These are phyloP conservation scores for Girardinichthys multiradiatus DNA, from an alignment of 2,113 vertebrate species.

Conservation along the genomic window DNA sequence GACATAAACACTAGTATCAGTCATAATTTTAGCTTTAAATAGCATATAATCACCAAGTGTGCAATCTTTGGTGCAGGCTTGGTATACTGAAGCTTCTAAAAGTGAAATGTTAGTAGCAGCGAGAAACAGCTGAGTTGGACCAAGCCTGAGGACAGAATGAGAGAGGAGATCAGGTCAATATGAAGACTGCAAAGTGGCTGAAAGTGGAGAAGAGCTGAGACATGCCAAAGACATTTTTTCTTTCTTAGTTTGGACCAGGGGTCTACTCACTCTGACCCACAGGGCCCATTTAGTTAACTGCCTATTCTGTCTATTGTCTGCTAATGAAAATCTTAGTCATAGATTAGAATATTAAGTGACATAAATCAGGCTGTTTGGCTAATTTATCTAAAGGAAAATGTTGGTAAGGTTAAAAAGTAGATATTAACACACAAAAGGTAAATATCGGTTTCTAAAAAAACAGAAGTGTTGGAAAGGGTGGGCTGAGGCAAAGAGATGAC, in stretches of 20 bases:
- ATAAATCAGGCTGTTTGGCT: background rate
- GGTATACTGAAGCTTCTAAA: background rate
- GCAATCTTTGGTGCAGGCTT: background rate
- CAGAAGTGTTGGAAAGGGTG: conserved; percentile 28
- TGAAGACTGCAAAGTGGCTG: conserved; percentile 80
- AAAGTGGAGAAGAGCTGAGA: conserved; percentile 80
- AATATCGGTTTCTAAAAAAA: background rate
- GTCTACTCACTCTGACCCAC: conserved; percentile 44
- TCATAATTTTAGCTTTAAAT: background rate
- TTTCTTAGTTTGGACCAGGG: conserved; percentile 61
- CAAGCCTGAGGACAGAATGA: conserved; percentile 54
- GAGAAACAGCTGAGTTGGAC: conserved; percentile 66
- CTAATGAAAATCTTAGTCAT: background rate
- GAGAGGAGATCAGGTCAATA: conserved; percentile 53
- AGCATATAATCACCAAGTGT: background rate
- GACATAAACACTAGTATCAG: background rate
- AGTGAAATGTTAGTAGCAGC: conserved; percentile 14
- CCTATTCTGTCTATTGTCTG: conserved; percentile 2
- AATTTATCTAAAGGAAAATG: background rate
- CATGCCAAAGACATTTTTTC: conserved; percentile 77
- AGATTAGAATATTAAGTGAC: background rate
- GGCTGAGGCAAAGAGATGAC: conserved; percentile 50
- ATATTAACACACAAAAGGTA: background rate
- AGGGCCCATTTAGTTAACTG: conserved; percentile 61
- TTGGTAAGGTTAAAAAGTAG: background rate